Evolutionary conservation across 2,113 vertebrate species (phyloP), one percentile per base, ranked within the genome.

Genomic region (Sialia sialis): DNA sequence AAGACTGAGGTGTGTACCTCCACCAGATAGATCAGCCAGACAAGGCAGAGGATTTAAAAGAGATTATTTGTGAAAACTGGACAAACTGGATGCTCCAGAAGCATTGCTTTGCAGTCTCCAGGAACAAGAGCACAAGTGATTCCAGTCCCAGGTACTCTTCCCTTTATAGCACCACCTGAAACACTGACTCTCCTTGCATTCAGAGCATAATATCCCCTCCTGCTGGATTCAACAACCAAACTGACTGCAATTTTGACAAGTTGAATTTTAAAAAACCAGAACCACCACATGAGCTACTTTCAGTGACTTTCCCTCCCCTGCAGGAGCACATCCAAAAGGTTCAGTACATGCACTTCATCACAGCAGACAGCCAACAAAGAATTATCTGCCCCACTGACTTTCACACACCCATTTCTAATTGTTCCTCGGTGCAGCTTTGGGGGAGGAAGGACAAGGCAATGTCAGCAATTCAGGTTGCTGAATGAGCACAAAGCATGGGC

Each of bases 401-500:
- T 29, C 39, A 87, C n/a, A 56, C 66, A 66, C 34, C 26, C 58
- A 38, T 64, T 89, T 56, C 70, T 43, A n/a, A 55, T 63, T 44
- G 23, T 39, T 60, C 73, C 48, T 66, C 83, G 59, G 52, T 1
- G 2, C 38, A 68, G 60, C 30, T 81, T 88, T 32, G 5, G 25
- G 39, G 48, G 21, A 84, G 41, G 51, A 79, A 54, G 51, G 49
- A 27, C 34, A 11, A 91, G 38, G 23, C 41, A 75, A 84, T 34
- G 25, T 44, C 64, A 85, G 38, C 23, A 43, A 4, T n/a, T 72
- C 25, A 29, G 44, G 39, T 22, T 43, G 56, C n/a, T 64, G 56
- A 76, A 54, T 1, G 46, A 69, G n/a, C 36, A 11, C 29, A 11
- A 5, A 52, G 38, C 1, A 0, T 11, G 27, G 21, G n/a, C 39